A percentile compares a stretch with the other conserved stretches of the same genome.
phyloP scores from a whole-genome alignment of 2,888 invertebrate genomes.

The Empis livida region DNA sequence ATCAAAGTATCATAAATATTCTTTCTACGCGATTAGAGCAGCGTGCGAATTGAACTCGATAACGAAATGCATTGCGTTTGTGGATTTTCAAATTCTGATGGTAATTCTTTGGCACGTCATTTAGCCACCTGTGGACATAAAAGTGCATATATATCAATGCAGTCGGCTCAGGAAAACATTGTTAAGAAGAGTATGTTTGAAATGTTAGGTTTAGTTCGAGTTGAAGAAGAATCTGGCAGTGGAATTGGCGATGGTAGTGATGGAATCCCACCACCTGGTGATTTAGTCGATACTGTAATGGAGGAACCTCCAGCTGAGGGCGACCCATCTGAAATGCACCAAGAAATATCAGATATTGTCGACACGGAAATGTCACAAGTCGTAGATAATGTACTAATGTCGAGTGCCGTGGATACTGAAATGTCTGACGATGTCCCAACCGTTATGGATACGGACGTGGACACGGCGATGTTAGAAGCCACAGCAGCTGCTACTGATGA shows the following conservation, averaged over 20 bases:
- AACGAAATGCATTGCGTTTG: slow-evolving; percentile 65
- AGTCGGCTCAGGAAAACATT: slow-evolving; percentile 48
- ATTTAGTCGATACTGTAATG: background rate
- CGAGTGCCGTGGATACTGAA: too few relatives aligned
- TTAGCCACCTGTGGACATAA: slow-evolving; percentile 58
- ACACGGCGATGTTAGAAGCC: slow-evolving; percentile 31
- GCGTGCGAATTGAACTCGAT: slow-evolving; percentile 41
- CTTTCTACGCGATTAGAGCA: slow-evolving; percentile 7
- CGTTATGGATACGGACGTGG: slow-evolving; percentile 17
- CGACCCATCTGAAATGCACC: slow-evolving; percentile 6
- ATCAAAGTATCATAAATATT: slow-evolving; percentile 15
- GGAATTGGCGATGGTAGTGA: slow-evolving; percentile 14
- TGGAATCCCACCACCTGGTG: background rate
- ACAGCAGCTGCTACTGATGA: slow-evolving; percentile 22
- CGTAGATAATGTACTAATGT: too few relatives aligned
- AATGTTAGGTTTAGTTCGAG: slow-evolving; percentile 43
- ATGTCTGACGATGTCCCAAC: too few relatives aligned
- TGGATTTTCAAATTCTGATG: slow-evolving; percentile 48
- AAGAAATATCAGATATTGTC: slow-evolving; percentile 4
- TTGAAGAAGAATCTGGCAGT: slow-evolving; percentile 36
- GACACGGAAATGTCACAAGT: too few relatives aligned
- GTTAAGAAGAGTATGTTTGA: slow-evolving; percentile 43
- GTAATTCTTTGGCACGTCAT: slow-evolving; percentile 53
- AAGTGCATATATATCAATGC: slow-evolving; percentile 54
- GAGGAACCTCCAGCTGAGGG: slow-evolving; percentile 1